Conservation (phyloP, 2,113 vertebrate species). For the Gnathonemus longibarbis region DNA sequence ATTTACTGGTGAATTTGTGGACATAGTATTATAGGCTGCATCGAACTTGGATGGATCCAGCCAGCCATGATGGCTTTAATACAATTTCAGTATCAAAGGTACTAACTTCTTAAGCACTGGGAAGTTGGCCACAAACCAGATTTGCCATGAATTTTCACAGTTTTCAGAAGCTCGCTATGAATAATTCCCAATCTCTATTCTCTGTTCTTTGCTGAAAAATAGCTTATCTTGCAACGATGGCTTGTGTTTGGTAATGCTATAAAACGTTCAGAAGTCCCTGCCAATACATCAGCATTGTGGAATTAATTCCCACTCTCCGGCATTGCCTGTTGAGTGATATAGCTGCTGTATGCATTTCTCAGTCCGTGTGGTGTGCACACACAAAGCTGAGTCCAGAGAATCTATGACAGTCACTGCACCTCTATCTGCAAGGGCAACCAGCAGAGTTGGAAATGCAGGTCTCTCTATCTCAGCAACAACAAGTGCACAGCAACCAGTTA, state of each 20-base stretch:
- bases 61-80: not conserved
- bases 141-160: not conserved
- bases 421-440: constrained; percentile 18
- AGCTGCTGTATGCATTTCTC: not conserved
- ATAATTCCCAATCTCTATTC: not conserved
- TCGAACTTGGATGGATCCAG: not conserved
- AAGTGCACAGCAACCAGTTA: constrained; percentile 32
- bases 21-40: not conserved
- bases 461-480: constrained; percentile 23
- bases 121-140: not conserved
- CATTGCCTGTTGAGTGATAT: not conserved
- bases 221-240: not conserved
- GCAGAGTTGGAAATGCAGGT: constrained; percentile 4
- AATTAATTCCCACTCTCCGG: not conserved
- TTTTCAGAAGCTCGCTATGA: not conserved
- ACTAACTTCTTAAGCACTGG: not conserved
- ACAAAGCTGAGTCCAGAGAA: not conserved
- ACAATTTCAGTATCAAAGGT: not conserved
- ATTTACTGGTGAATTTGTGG: constrained; percentile 19
- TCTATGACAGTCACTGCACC: not conserved
- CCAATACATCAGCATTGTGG: not conserved
- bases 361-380: not conserved
- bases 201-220: not conserved
- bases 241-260: not conserved
- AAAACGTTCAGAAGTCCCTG: not conserved